Evolutionary conservation across 2,113 vertebrate genomes (phyloP).

Genomic region (Hemibagrus wyckioides): DNA sequence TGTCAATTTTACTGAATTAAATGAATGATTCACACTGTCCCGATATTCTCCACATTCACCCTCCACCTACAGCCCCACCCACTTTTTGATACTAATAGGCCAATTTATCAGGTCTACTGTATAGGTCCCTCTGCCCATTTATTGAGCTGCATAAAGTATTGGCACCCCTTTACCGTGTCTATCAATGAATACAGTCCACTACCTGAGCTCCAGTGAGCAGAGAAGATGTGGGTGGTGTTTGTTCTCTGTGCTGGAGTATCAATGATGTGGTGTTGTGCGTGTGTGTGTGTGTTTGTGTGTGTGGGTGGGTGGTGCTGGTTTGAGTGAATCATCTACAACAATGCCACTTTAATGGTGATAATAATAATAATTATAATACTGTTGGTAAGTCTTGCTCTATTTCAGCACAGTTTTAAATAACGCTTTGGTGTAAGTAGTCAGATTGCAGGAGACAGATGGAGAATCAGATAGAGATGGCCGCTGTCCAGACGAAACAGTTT

Average conservation of each 20-base stretch:
- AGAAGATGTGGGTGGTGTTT: not conserved
- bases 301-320: not conserved
- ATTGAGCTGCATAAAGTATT: not conserved
- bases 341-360: not conserved
- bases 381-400: not conserved
- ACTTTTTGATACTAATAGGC: not conserved
- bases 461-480: slow-evolving; percentile 30
- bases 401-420: slow-evolving; percentile 8
- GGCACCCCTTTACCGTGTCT: not conserved
- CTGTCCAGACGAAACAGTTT: slow-evolving; percentile 51
- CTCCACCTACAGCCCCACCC: too few relatives aligned
- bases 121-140: not conserved
- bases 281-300: not conserved
- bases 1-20: not conserved
- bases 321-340: not conserved
- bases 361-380: not conserved
- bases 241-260: not conserved
- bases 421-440: not conserved
- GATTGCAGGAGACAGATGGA: slow-evolving; percentile 10
- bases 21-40: not conserved
- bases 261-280: not conserved
- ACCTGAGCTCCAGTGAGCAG: not conserved
- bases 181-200: not conserved
- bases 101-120: not conserved
- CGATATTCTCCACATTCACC: too few relatives aligned